These are phyloP conservation scores for Molorchus minor DNA, from an alignment of 2,888 invertebrate genomes.

Conservation along the genomic window DNA sequence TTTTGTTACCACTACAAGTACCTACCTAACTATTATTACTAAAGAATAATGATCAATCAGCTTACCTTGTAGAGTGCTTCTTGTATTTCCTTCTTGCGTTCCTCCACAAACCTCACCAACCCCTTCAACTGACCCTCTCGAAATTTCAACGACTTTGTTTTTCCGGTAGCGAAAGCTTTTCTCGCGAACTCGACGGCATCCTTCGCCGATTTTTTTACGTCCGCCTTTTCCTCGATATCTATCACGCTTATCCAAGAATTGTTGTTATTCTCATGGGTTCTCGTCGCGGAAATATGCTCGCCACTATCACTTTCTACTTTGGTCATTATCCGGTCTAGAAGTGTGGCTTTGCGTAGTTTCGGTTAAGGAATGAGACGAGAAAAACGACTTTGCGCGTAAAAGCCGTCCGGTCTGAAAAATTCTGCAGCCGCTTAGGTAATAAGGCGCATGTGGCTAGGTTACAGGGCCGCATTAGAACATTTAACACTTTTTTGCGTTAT, in stretches of 20 bases:
- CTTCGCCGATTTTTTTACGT: conserved; percentile 30
- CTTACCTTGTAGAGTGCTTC: conserved; percentile 72
- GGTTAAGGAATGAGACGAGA: conserved; percentile 26
- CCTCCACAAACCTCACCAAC: conserved; percentile 79
- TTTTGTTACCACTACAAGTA: no score
- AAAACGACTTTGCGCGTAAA: conserved; percentile 5
- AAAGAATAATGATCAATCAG: no score
- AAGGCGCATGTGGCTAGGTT: conserved; percentile 24
- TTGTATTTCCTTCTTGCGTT: conserved; percentile 77
- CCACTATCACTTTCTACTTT: conserved; percentile 40
- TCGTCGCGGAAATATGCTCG: conserved; percentile 21
- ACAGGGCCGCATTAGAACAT: not conserved
- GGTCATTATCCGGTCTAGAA: conserved; percentile 28
- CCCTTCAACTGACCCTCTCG: conserved; percentile 82
- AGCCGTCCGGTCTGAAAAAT: conserved; percentile 15
- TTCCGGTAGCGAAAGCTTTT: conserved; percentile 79
- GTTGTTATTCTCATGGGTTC: conserved; percentile 10
- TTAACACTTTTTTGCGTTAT: no score
- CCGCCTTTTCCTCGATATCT: conserved; percentile 32
- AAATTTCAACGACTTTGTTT: conserved; percentile 83
- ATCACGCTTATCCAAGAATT: conserved; percentile 36
- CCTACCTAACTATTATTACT: no score
- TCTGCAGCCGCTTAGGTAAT: conserved; percentile 19
- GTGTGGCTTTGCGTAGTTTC: conserved; percentile 22
- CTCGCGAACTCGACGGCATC: conserved; percentile 71